A percentile compares a stretch with the other conserved stretches of the same genome.
phyloP scores from a whole-genome alignment of 2,113 vertebrate species.

The Neoarius graeffei region DNA sequence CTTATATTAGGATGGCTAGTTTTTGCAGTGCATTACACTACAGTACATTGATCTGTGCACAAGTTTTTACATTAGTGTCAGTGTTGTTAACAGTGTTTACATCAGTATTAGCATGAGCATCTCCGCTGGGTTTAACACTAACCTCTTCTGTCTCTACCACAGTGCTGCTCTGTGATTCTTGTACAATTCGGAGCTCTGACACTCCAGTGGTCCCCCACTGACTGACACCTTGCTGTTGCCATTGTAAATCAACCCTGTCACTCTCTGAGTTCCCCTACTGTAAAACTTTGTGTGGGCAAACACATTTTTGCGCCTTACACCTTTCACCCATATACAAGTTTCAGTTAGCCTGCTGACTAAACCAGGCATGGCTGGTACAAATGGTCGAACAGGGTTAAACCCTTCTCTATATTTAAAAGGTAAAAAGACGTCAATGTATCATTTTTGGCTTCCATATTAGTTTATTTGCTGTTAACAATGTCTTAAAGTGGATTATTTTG shows the following conservation, averaged over 20 bases:
- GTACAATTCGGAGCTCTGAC: neutral
- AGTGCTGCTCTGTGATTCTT: neutral
- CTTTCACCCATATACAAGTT: neutral
- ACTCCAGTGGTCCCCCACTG: neutral
- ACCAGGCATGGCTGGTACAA: neutral
- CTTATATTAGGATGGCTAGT: too few relatives aligned
- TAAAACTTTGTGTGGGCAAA: neutral
- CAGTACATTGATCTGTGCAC: neutral
- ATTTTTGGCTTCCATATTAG: neutral
- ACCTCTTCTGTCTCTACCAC: neutral
- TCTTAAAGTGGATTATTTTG: neutral
- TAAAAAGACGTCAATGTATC: neutral
- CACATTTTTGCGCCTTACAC: neutral
- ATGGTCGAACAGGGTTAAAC: neutral
- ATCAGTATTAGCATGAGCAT: neutral
- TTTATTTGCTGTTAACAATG: neutral
- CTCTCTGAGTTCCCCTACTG: neutral
- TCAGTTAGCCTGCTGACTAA: neutral
- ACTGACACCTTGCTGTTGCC: neutral
- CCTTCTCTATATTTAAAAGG: neutral
- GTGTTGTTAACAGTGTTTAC: neutral
- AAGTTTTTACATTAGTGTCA: neutral
- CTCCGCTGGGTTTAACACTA: neutral
- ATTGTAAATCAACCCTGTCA: neutral
- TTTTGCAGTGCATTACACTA: too few relatives aligned